phyloP scores from a whole-genome alignment of 2,888 invertebrate species.

The Oscheius sp. region DNA sequence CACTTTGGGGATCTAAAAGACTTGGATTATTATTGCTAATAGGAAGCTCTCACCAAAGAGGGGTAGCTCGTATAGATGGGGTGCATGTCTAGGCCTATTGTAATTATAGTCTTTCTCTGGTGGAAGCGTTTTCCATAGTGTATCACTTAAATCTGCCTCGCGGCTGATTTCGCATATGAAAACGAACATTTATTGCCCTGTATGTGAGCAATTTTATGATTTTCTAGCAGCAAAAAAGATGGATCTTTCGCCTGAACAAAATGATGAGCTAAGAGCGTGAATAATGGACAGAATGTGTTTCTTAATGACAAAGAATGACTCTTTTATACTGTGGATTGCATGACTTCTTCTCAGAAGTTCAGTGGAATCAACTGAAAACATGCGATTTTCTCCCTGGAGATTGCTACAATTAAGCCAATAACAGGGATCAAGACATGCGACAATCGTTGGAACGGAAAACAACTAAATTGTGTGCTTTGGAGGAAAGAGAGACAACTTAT shows the following conservation, averaged over 20 bases:
- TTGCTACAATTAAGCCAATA: neutral
- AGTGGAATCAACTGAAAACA: neutral
- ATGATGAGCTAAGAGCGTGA: neutral
- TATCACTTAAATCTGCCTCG: too few relatives aligned
- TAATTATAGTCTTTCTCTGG: too few relatives aligned
- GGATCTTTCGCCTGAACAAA: too few relatives aligned
- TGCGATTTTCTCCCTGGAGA: neutral
- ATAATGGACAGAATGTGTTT: neutral
- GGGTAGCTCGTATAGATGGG: neutral
- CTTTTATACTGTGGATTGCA: neutral
- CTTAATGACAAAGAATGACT: neutral
- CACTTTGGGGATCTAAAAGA: constrained; percentile 11
- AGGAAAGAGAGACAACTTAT: neutral
- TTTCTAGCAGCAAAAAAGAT: too few relatives aligned
- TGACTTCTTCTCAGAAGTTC: neutral
- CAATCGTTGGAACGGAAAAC: neutral
- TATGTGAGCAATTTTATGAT: too few relatives aligned
- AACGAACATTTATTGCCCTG: too few relatives aligned
- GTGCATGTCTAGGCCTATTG: too few relatives aligned
- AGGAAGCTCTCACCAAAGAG: constrained; percentile 8
- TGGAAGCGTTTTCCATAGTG: too few relatives aligned
- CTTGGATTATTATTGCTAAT: too few relatives aligned
- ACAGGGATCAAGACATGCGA: constrained; percentile 1
- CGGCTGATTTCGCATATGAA: too few relatives aligned
- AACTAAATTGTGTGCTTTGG: neutral